Base-by-base conservation (phyloP, 1,140 invertebrate species). In the Platyura marginata region DNA sequence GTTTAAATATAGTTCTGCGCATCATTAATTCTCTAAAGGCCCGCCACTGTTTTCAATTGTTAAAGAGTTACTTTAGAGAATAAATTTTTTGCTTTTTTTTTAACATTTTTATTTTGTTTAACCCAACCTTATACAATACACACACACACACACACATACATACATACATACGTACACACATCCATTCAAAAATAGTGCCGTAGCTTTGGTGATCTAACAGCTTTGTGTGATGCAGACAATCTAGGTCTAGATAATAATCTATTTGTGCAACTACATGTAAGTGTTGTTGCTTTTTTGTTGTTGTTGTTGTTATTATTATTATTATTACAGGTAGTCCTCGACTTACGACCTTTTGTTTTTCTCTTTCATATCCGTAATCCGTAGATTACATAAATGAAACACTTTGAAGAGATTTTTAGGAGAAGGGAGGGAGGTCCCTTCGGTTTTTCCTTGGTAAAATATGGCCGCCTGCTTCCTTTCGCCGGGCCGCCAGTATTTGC, bases 151-250 rank as follows among this genome's bases (percentile, higher is more conserved):
- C n/a, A n/a, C n/a, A n/a, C n/a, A n/a, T 42, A 23, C 10, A 21
- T 42, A 40, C 42, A n/a, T n/a, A n/a, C n/a, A n/a, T 39, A 20
- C 45, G 11, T 43, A 22, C 36, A 34, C 41, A 40, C 50, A 47
- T 53, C 56, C 54, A 55, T 49, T 59, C 51, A 55, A 54, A 62
- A 60, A 60, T 61, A 73, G 71, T 69, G 71, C 63, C 66, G 70
- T 53, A 72, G 70, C 63, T 74, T 72, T 56, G 69, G 69, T 50
- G 70, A 74, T 63, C 64, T 74, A 51, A 70, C 68, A 48, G 68
- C 66, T 56, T 62, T 70, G 44, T 62, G 53, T 25, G 65, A 66
- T 49, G 62, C 25, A 13, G 13, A 29, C 25, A 29, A 29, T 29
- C 13, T 29, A 8, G 25, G n/a, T n/a, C n/a, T n/a, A n/a, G n/a